phyloP scores from a whole-genome alignment of 1,140 invertebrate species.

The Drosophila biarmipes region DNA sequence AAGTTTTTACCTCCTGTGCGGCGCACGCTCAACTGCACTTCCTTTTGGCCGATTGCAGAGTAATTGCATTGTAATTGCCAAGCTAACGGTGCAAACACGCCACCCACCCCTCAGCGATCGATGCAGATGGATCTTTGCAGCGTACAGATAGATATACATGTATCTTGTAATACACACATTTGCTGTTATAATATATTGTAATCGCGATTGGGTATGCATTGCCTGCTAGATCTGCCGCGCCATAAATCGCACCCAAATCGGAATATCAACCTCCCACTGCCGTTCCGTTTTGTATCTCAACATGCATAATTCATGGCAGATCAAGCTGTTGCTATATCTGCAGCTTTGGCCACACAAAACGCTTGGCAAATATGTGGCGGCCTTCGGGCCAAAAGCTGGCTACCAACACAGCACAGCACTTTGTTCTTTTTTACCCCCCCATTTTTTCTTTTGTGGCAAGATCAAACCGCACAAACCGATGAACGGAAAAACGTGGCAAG shows the following conservation, averaged over 20 bases:
- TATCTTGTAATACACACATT: slow-evolving; percentile 76
- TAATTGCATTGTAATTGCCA: slow-evolving; percentile 80
- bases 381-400: slow-evolving; percentile 56
- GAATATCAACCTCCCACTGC: slow-evolving; percentile 46
- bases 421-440: neutral
- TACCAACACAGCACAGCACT: slow-evolving; percentile 31
- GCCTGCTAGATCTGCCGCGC: slow-evolving; percentile 74
- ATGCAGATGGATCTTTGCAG: slow-evolving; percentile 32
- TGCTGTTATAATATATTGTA: slow-evolving; percentile 74
- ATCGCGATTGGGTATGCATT: slow-evolving; percentile 79
- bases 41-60: slow-evolving; percentile 59
- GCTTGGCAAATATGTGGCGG: slow-evolving; percentile 74
- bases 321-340: slow-evolving; percentile 55
- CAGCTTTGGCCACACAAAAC: slow-evolving; percentile 68
- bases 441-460: slow-evolving; percentile 44
- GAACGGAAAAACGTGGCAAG: slow-evolving; percentile 72
- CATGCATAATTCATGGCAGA: slow-evolving; percentile 82
- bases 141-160: neutral
- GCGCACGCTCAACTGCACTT: slow-evolving; percentile 76
- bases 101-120: slow-evolving; percentile 32
- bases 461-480: slow-evolving; percentile 52
- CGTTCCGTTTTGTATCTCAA: slow-evolving; percentile 50
- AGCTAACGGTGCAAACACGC: slow-evolving; percentile 64
- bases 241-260: slow-evolving; percentile 78
- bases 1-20: slow-evolving; percentile 37